Evolutionary conservation across 2,113 vertebrate genomes (phyloP).

Genomic region (Laticauda laticaudata): DNA sequence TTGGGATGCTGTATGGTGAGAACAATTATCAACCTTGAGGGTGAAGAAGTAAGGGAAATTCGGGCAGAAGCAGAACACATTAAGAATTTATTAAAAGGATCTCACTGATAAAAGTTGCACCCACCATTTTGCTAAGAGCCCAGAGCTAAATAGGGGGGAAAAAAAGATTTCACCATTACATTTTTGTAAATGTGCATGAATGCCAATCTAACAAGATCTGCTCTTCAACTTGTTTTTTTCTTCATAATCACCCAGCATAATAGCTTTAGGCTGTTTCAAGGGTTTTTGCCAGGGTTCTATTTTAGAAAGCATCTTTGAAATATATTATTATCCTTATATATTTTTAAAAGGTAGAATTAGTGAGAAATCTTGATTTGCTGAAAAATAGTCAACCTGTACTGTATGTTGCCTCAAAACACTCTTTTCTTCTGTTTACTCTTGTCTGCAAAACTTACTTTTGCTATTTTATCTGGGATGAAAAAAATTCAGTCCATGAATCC

Average conservation of each 20-base stretch:
- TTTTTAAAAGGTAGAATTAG: conserved; percentile 65
- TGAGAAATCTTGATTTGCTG: conserved; percentile 48
- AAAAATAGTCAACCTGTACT: conserved; percentile 22
- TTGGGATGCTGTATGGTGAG: conserved; percentile 29
- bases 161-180: conserved; percentile 51
- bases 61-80: not conserved
- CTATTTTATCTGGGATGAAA: not conserved
- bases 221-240: conserved; percentile 67
- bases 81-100: conserved; percentile 57
- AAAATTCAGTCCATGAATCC: not conserved
- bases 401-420: conserved; percentile 36
- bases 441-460: not conserved
- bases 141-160: conserved; percentile 59
- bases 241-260: conserved; percentile 67
- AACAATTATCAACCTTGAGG: conserved; percentile 31
- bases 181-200: conserved; percentile 57
- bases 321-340: conserved; percentile 63
- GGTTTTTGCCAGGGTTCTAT: conserved; percentile 66
- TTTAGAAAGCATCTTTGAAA: conserved; percentile 61
- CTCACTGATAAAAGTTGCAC: conserved; percentile 56
- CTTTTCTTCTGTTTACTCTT: conserved; percentile 55
- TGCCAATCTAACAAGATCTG: conserved; percentile 70
- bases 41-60: conserved; percentile 41
- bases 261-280: conserved; percentile 67
- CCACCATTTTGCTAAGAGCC: conserved; percentile 26